A percentile compares a stretch with the other conserved stretches of the same genome.
Evolutionary conservation across 2,113 vertebrate species (phyloP).

Genomic region (Anhinga rufa): DNA sequence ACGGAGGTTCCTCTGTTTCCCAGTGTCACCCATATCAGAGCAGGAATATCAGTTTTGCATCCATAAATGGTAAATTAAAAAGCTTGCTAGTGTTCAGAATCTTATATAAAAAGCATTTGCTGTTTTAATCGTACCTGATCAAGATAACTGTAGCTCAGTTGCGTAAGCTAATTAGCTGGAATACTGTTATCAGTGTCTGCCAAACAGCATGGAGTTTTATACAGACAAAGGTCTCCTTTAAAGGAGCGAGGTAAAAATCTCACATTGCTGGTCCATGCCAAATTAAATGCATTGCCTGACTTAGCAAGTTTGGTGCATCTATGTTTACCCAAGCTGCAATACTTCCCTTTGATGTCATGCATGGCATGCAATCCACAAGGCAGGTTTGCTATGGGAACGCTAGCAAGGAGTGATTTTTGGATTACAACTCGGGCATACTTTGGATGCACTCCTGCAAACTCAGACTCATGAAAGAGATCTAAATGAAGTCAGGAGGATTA

Average conservation of each 20-base stretch:
- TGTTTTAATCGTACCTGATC: neutral
- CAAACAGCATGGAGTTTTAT: neutral
- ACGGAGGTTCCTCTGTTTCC: neutral
- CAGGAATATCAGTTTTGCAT: neutral
- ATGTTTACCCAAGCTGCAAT: neutral
- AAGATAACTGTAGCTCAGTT: neutral
- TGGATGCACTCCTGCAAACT: neutral
- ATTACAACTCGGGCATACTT: neutral
- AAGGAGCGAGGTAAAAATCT: neutral
- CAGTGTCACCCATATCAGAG: neutral
- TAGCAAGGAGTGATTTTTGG: neutral
- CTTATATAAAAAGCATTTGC: neutral
- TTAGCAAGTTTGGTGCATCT: neutral
- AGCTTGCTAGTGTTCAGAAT: neutral
- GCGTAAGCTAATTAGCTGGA: neutral
- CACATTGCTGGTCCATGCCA: too few relatives aligned
- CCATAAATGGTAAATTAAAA: neutral
- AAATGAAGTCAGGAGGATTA: neutral
- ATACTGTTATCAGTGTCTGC: neutral
- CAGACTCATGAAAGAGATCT: neutral
- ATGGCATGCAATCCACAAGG: too few relatives aligned
- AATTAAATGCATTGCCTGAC: neutral
- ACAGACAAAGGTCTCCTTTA: neutral
- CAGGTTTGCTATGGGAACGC: neutral
- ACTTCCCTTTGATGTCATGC: neutral